Evolutionary conservation across 2,888 invertebrate genomes (phyloP), one percentile per base, ranked within the genome.

Genomic region (Pyrochroa serraticornis): DNA sequence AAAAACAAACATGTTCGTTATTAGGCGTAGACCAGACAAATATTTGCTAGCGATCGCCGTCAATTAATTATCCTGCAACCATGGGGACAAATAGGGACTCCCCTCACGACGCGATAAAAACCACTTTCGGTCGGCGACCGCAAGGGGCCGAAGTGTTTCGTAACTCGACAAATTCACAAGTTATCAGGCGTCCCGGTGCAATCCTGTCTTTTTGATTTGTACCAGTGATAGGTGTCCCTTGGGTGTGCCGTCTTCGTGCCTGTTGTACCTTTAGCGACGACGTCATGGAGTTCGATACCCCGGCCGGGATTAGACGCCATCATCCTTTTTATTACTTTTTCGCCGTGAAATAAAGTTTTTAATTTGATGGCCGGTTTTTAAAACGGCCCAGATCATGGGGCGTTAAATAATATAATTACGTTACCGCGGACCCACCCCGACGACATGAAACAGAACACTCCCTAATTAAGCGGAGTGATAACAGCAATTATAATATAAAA

Each of bases 401-500:
- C 59, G 55, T 60, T 60, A 55, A 56, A 51, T 56, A 51, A 55
- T 36, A 61, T 58, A 61, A 61, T 61, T 61, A 54, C 46, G 37
- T 61, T 58, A 58, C 50, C 58, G 45, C 61, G 50, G 41, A 46
- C 54, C 46, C 58, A 53, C 57, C 57, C 58, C 44, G 39, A 52
- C 47, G 44, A 52, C 58, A 55, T 51, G 59, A 67, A 67, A 69
- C 64, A 66, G 69, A 71, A 71, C 73, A 71, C 73, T 66, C 74
- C 72, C 69, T 71, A 72, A 74, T 75, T 74, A 75, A 71, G 66
- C 67, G 60, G 66, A 71, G 70, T 74, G 72, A 73, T 75, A 76
- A 73, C 71, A 67, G 71, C 71, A 72, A 75, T 75, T 75, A 75
- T 72, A 72, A 71, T 72, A 68, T 72, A 68, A 71, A 75, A 74